These are phyloP conservation scores for Frieseomelitta varia DNA, from an alignment of 1,140 invertebrate species.

Conservation along the genomic window DNA sequence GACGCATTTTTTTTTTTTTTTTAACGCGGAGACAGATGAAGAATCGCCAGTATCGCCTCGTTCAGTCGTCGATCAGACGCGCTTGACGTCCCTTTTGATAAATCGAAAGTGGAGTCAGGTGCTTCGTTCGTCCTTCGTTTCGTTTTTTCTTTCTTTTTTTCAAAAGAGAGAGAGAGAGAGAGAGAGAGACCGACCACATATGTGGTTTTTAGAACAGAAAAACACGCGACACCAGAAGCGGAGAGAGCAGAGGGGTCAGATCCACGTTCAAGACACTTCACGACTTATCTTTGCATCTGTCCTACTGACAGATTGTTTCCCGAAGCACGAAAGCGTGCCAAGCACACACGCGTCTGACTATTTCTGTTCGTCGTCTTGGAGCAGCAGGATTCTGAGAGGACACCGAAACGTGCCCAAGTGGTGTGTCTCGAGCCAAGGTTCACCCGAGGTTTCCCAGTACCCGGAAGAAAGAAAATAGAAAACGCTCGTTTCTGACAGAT, in stretches of 20 bases:
- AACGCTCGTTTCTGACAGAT: background rate
- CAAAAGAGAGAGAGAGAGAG: background rate
- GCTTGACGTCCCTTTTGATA: background rate
- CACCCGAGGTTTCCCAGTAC: background rate
- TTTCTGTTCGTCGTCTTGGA: constrained; percentile 53
- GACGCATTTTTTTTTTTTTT: background rate
- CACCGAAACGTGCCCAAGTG: background rate
- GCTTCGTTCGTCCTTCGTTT: background rate
- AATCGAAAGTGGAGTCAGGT: constrained; percentile 21
- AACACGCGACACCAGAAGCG: background rate
- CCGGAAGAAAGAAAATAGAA: background rate
- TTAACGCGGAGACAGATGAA: background rate
- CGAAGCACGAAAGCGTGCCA: constrained; percentile 66
- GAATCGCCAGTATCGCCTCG: background rate
- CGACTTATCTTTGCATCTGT: constrained; percentile 73
- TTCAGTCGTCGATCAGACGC: background rate
- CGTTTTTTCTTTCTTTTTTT: background rate
- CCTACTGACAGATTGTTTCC: constrained; percentile 64
- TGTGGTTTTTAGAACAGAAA: too few species aligned
- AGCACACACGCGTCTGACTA: constrained; percentile 64
- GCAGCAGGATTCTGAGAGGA: constrained; percentile 4
- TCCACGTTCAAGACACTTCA: constrained; percentile 40
- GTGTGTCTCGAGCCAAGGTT: background rate
- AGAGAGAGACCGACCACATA: background rate
- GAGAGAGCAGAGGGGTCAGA: background rate